Evolutionary conservation across 1,140 invertebrate genomes (phyloP), one percentile per base, ranked within the genome.

Genomic region (Atopsyche davidsoni): DNA sequence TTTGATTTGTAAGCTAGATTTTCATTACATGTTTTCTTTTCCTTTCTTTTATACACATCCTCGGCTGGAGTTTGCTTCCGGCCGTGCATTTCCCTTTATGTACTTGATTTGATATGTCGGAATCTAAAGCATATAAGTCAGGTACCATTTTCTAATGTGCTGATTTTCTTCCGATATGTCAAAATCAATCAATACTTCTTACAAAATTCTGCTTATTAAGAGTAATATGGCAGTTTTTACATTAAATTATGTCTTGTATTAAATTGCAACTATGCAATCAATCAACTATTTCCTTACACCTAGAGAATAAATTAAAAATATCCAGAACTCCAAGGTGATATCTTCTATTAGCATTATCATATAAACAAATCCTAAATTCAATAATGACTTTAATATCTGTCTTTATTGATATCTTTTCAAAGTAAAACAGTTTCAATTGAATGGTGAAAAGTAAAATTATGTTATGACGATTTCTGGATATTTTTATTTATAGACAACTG

Each of bases 211-310:
- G 51, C 44, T 48, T 58, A 58, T 54, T 54, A 54, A 54, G 44
- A 58, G 50, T 58, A 58, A 58, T 58, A 58, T 58, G 56, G 56
- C 56, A 58, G 56, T 58, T 58, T 58, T 47, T 51, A 48, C 39
- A 51, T 46, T 50, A 56, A 52, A 39, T 46, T 55, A 50, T 55
- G 46, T 55, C 21, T 24, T 51, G 25, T 46, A 51, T 41, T 46
- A 52, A 40, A 36, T 52, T 52, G 42, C 41, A 31, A 46, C 44
- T 46, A 41, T 24, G 21, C 50, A 52, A 31, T 52, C 43, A 52
- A 41, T 17, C n/a, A n/a, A n/a, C n/a, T n/a, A n/a, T n/a, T n/a
- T n/a, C n/a, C n/a, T n/a, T n/a, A n/a, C n/a, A n/a, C n/a, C n/a
- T n/a, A n/a, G n/a, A n/a, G n/a, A n/a, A n/a, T n/a, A n/a, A n/a